A percentile compares a stretch with the other conserved stretches of the same genome.
phyloP scores from a whole-genome alignment of 1,140 invertebrate genomes.

The Ganaspis sp. region DNA sequence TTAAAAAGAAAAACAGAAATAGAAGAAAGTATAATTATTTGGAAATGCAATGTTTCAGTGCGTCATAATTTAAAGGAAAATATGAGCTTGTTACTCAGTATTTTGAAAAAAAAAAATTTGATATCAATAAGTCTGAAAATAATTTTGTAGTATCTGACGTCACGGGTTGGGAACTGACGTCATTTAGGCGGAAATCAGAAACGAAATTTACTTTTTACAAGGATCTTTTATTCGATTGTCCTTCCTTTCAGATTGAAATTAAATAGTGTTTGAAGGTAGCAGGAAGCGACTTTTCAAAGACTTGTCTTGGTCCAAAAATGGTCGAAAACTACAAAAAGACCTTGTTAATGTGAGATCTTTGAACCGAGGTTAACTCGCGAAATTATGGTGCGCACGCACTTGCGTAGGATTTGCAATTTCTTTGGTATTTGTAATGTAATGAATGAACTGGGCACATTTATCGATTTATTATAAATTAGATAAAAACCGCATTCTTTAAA shows the following conservation, averaged over 20 bases:
- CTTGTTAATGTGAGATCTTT: slow-evolving; percentile 34
- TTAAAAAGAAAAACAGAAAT: no score
- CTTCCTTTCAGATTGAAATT: slow-evolving; percentile 12
- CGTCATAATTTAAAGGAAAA: no score
- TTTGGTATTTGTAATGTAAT: not conserved
- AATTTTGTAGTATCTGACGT: not conserved
- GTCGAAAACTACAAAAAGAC: slow-evolving; percentile 10
- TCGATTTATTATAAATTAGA: not conserved
- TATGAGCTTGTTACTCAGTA: no score
- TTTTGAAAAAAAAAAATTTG: not conserved
- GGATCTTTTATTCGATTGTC: not conserved
- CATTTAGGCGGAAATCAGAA: not conserved
- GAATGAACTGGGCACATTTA: not conserved
- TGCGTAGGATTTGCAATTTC: slow-evolving; percentile 1
- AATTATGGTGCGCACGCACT: slow-evolving; percentile 15
- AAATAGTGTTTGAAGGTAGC: slow-evolving; percentile 17
- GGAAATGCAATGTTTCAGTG: no score
- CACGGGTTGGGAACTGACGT: not conserved
- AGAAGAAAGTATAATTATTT: no score
- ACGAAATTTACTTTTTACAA: not conserved
- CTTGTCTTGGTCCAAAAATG: slow-evolving; percentile 23
- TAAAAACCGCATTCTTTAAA: no score
- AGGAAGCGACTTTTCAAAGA: slow-evolving; percentile 15
- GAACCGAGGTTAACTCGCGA: slow-evolving; percentile 34
- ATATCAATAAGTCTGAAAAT: not conserved